Conservation (phyloP, 2,888 invertebrate genomes). For the Plebejus argus region DNA sequence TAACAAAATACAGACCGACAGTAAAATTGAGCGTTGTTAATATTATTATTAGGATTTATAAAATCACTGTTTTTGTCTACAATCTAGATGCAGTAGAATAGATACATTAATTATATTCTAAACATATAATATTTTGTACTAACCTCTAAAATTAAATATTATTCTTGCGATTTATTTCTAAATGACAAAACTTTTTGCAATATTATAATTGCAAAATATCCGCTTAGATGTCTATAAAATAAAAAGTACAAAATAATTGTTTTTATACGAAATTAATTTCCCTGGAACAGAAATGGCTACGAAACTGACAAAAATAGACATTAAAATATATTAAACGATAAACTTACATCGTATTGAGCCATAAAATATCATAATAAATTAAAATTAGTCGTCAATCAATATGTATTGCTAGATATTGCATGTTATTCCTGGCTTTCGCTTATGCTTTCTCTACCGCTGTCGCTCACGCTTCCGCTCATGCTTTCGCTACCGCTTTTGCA, state of each 20-base stretch:
- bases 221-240: neutral
- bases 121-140: no score
- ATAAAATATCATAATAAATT: neutral
- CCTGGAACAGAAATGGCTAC: neutral
- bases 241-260: neutral
- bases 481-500: no score
- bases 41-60: no score
- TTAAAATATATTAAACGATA: neutral
- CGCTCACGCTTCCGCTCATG: no score
- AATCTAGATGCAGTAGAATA: no score
- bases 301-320: constrained; percentile 5
- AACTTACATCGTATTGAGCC: neutral
- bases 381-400: neutral
- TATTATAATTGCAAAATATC: neutral
- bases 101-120: no score
- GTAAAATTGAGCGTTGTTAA: no score
- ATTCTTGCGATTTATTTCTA: neutral
- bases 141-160: neutral
- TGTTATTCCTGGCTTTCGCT: no score
- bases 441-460: no score
- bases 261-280: neutral
- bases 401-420: no score
- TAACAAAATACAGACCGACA: no score
- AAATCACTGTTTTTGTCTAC: no score
- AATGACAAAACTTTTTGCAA: neutral